These are phyloP conservation scores for Xanthia togata DNA, from an alignment of 2,888 invertebrate species.

Conservation along the genomic window DNA sequence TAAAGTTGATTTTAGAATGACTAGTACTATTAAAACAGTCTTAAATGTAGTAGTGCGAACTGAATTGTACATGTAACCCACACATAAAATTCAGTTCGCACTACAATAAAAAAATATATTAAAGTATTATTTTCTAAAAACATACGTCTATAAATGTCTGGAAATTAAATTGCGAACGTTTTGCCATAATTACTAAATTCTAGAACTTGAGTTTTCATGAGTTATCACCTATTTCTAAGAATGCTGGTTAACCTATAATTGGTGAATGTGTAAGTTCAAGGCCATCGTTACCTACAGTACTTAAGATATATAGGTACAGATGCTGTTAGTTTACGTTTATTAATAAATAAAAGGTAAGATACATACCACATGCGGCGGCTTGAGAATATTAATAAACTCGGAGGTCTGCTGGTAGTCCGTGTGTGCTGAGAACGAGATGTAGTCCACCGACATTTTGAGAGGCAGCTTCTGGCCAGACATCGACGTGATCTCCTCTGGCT, in stretches of 20 bases:
- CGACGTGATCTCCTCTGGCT: constrained; percentile 99
- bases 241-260: too few species aligned
- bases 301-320: background rate
- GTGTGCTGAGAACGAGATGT: constrained; percentile 99
- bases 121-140: too few species aligned
- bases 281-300: too few species aligned
- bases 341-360: background rate
- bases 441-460: constrained; percentile 99
- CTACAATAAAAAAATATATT: too few species aligned
- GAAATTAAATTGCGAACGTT: background rate
- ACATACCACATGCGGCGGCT: constrained; percentile 98
- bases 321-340: background rate
- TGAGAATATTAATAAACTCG: constrained; percentile 98
- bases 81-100: too few species aligned
- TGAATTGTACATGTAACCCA: too few species aligned
- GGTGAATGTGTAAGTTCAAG: too few species aligned
- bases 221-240: background rate
- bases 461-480: constrained; percentile 99
- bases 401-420: constrained; percentile 99
- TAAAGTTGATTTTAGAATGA: too few species aligned
- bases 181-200: too few species aligned
- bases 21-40: too few species aligned
- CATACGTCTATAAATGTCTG: background rate
- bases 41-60: too few species aligned
- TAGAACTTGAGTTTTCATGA: background rate